Evolutionary conservation across 2,797 vertebrate species (phyloP), one percentile per base, ranked within the genome.

Genomic region (Calcarius lapponicus): DNA sequence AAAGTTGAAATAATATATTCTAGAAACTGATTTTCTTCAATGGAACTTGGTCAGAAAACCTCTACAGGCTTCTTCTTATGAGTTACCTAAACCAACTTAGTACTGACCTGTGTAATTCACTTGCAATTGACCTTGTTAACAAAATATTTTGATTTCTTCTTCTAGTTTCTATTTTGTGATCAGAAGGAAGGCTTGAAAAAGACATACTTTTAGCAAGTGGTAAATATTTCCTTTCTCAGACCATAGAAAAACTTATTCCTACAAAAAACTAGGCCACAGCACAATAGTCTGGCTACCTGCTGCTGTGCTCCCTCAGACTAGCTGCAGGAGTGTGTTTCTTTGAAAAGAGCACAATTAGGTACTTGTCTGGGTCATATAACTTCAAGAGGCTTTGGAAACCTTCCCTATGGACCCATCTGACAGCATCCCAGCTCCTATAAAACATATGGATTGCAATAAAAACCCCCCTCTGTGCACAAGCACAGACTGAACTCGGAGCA

Each of bases 221-320:
- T 56, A 89, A 91, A 82, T 64, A 70, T 57, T 71, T 88, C 36
- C 40, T 73, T 83, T 75, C 66, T 80, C 28, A 64, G 64, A 43
- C 22, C 16, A 65, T 0, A 61, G 24, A 54, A 82, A 73, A 86
- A n/a, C 56, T 81, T 91, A 66, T 43, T 84, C 47, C 53, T 61
- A 40, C 10, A 48, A 62, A 90, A 82, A 94, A 74, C 17, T 43
- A 89, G 89, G 87, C 61, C 64, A 80, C 53, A 58, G 79, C 53
- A 76, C 82, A 82, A 87, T 17, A 74, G 78, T 32, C 82, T 79
- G 69, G 57, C 62, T 90, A 64, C 66, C 73, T 92, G 88, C 95
- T 95, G 80, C 76, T 86, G 54, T 50, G 80, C 74, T 88, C 69
- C 36, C 76, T 65, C 87, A 75, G 58, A 86, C 17, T 43, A 90